phyloP scores from a whole-genome alignment of 2,797 vertebrate species.

The Anomalospiza imberbis region DNA sequence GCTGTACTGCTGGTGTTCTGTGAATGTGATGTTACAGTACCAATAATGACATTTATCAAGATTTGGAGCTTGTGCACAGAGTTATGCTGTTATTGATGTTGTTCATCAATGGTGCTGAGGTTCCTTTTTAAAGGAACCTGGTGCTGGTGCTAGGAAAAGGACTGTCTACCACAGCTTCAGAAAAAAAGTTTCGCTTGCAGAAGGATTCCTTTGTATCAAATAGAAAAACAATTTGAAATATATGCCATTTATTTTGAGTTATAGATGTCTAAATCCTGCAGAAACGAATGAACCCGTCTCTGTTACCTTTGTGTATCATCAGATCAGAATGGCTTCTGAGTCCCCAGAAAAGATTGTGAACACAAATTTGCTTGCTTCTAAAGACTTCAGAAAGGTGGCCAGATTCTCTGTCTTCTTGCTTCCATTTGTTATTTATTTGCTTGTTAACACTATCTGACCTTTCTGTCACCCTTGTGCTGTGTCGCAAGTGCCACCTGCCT shows the following conservation, averaged over 20 bases:
- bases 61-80: background rate
- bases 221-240: background rate
- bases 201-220: background rate
- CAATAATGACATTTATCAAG: background rate
- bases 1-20: background rate
- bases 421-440: background rate
- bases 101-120: background rate
- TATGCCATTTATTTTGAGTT: background rate
- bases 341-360: background rate
- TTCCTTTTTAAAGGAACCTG: background rate
- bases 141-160: background rate
- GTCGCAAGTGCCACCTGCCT: accelerated
- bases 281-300: background rate
- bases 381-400: background rate
- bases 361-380: background rate
- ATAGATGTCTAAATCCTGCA: background rate
- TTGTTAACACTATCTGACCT: background rate
- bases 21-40: background rate
- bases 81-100: background rate
- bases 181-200: background rate
- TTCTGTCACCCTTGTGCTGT: background rate
- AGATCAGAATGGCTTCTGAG: background rate
- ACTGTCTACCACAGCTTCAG: background rate
- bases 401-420: background rate
- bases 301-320: background rate